Conservation (phyloP, 2,888 invertebrate species). For the Leptopilina drosophilae region DNA sequence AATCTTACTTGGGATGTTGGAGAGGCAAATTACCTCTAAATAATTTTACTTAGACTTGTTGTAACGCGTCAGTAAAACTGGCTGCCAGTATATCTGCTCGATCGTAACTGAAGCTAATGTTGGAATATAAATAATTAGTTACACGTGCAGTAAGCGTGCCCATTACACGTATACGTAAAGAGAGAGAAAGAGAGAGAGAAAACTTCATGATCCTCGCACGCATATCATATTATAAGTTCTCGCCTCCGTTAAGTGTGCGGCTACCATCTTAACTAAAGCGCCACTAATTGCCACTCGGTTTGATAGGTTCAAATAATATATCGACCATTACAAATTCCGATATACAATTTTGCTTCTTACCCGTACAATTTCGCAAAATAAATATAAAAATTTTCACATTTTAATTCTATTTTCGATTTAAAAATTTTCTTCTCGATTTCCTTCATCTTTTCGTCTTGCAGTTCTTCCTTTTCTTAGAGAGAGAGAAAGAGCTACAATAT, state of each 20-base stretch:
- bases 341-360: no score
- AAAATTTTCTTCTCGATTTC: no score
- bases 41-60: constrained; percentile 17
- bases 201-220: neutral
- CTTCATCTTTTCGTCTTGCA: no score
- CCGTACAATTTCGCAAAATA: neutral
- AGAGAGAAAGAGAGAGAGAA: neutral
- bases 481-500: no score
- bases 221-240: constrained; percentile 23
- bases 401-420: no score
- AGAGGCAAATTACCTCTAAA: constrained; percentile 38
- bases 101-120: constrained; percentile 41
- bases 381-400: neutral
- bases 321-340: constrained; percentile 39
- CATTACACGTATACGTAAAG: constrained; percentile 15
- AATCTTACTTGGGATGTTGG: constrained; percentile 19
- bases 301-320: constrained; percentile 42
- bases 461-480: no score
- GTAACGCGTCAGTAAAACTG: neutral
- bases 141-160: constrained; percentile 47
- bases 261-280: constrained; percentile 42
- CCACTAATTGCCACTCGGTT: constrained; percentile 45
- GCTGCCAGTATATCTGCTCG: neutral
- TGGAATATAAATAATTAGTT: constrained; percentile 45
- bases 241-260: constrained; percentile 23